Percentiles rank a stretch among this genome's conserved stretches.
phyloP scores from a whole-genome alignment of 1,140 invertebrate genomes.

The Leptinotarsa lineolata region DNA sequence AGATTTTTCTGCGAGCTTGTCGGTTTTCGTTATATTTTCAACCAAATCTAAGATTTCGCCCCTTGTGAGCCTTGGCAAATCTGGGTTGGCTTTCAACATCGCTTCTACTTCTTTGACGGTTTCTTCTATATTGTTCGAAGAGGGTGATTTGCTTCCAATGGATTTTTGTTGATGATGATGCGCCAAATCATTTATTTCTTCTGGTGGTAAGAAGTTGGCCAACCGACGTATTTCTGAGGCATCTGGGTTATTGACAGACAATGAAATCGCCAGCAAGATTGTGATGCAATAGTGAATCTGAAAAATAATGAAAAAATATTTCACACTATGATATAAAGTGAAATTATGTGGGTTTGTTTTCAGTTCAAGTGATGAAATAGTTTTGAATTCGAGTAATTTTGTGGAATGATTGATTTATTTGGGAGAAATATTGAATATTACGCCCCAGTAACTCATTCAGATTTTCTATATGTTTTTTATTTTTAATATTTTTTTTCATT shows the following conservation, averaged over 20 bases:
- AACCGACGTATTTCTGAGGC: background rate
- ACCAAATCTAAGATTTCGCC: conserved; percentile 63
- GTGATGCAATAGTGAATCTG: background rate
- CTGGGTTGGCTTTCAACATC: conserved; percentile 58
- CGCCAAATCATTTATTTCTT: conserved; percentile 1
- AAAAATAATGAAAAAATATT: background rate
- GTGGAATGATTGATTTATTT: too few species aligned
- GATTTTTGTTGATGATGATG: conserved; percentile 7
- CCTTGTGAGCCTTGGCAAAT: conserved; percentile 60
- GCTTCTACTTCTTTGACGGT: conserved; percentile 64
- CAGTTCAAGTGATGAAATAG: too few species aligned
- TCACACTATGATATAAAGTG: too few species aligned
- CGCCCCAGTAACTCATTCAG: too few species aligned
- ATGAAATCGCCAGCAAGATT: background rate
- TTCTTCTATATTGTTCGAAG: conserved; percentile 52
- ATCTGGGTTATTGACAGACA: background rate
- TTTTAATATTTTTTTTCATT: too few species aligned
- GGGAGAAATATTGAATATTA: too few species aligned
- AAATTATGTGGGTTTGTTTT: too few species aligned
- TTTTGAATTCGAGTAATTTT: too few species aligned
- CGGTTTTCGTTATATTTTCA: conserved; percentile 60
- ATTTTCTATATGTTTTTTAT: too few species aligned
- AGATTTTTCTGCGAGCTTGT: conserved; percentile 40
- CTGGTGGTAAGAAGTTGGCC: background rate
- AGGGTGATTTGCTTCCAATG: background rate